Conservation (phyloP, 2,888 invertebrate species). For the Adelognathus sp. region DNA sequence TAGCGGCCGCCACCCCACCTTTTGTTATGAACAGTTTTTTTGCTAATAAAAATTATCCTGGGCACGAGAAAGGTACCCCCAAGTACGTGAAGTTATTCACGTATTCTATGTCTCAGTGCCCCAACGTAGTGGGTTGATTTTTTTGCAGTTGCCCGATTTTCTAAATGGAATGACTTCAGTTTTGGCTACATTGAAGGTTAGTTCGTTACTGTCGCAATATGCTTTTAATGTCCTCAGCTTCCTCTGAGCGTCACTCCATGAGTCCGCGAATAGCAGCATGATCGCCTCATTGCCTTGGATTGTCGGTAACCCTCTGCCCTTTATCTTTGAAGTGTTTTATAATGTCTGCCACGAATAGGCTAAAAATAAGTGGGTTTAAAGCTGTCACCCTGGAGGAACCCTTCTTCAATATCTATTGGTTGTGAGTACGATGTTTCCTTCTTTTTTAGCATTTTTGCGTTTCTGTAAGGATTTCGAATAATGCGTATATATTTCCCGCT, state of each 20-base stretch:
- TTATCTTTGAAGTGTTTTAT: neutral
- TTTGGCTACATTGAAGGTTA: neutral
- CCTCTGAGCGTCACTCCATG: conserved; percentile 1
- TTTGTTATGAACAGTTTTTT: neutral
- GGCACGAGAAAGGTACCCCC: neutral
- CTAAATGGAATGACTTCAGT: neutral
- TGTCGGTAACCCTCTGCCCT: neutral
- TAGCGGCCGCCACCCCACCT: neutral
- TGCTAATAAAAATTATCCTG: neutral
- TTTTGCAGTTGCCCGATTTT: neutral
- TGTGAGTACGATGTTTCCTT: no score
- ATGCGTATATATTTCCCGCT: no score
- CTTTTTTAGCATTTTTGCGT: no score
- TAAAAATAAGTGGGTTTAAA: neutral
- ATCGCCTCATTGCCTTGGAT: neutral
- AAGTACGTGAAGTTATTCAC: neutral
- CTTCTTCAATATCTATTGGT: no score
- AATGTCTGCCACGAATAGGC: conserved; percentile 1
- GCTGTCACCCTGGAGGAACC: conserved; percentile 1
- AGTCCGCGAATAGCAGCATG: neutral
- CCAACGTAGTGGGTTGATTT: neutral
- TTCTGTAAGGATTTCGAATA: no score
- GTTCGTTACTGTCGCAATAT: neutral
- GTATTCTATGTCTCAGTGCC: neutral
- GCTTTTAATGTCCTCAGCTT: neutral